Conservation (phyloP, 2,888 invertebrate species). For the Tuberolachnus salignus region DNA sequence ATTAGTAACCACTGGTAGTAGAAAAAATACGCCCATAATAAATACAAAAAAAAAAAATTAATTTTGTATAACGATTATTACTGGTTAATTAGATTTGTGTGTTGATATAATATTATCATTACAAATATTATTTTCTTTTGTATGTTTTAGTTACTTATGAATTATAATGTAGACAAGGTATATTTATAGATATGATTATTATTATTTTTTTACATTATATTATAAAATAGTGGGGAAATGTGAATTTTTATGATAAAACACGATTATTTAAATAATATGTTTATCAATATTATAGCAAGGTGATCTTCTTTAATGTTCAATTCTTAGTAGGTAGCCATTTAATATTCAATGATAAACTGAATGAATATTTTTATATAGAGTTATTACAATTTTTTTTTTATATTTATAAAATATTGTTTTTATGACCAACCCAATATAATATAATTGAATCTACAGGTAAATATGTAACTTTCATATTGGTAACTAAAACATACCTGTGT, state of each 20-base stretch:
- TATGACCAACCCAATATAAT: too few relatives aligned
- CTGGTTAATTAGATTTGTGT: background rate
- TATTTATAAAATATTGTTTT: too few relatives aligned
- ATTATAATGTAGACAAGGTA: background rate
- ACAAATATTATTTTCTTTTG: slow-evolving; percentile 5
- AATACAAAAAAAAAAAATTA: too few relatives aligned
- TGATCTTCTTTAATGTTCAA: slow-evolving; percentile 29
- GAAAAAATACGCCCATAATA: too few relatives aligned
- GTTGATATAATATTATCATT: background rate
- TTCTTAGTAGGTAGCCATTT: slow-evolving; percentile 33
- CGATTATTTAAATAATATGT: background rate
- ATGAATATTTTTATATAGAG: slow-evolving; percentile 7
- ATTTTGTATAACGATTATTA: background rate
- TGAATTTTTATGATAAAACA: slow-evolving; percentile 26
- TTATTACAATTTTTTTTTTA: too few relatives aligned
- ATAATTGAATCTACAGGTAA: too few relatives aligned
- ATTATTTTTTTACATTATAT: background rate
- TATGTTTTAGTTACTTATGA: slow-evolving; percentile 2
- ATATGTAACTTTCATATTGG: too few relatives aligned
- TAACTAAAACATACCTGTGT: too few relatives aligned
- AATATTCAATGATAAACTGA: slow-evolving; percentile 25
- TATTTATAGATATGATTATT: slow-evolving; percentile 22
- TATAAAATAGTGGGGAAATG: slow-evolving; percentile 2
- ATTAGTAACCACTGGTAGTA: too few relatives aligned
- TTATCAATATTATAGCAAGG: slow-evolving; percentile 37